Evolutionary conservation across 2,888 invertebrate genomes (phyloP).

Genomic region (Macrophya alboannulata): DNA sequence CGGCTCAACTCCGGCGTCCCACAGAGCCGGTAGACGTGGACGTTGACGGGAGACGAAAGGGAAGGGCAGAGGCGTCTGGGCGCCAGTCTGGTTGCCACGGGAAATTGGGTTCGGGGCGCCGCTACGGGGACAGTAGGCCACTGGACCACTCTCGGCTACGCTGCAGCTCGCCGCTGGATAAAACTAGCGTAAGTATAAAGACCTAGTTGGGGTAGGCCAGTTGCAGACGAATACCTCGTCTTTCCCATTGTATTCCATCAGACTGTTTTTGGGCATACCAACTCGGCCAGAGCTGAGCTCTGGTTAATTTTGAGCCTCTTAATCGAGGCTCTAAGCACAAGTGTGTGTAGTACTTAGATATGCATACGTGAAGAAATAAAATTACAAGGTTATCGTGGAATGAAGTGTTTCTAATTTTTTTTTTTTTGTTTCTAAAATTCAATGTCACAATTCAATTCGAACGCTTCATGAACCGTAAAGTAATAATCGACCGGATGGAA

Average conservation of each 20-base stretch:
- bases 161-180: conserved; percentile 41
- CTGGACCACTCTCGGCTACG: conserved; percentile 61
- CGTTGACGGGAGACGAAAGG: conserved; percentile 42
- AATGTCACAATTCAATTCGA: background rate
- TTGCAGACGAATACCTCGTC: background rate
- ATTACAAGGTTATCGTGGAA: background rate
- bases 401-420: background rate
- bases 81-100: conserved; percentile 60
- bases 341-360: background rate
- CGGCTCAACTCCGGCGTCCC: conserved; percentile 26
- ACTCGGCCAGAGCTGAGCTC: background rate
- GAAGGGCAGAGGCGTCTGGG: conserved; percentile 61
- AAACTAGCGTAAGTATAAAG: conserved; percentile 44
- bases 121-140: conserved; percentile 64
- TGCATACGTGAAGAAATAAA: background rate
- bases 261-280: background rate
- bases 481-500: conserved; percentile 35
- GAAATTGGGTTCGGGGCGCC: conserved; percentile 64
- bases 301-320: conserved; percentile 6
- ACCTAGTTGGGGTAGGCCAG: conserved; percentile 47
- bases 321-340: background rate
- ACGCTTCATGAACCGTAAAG: conserved; percentile 5
- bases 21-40: conserved; percentile 45
- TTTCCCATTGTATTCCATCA: conserved; percentile 38
- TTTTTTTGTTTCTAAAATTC: background rate